phyloP scores from a whole-genome alignment of 2,888 invertebrate genomes.

The Pelosia muscerda region DNA sequence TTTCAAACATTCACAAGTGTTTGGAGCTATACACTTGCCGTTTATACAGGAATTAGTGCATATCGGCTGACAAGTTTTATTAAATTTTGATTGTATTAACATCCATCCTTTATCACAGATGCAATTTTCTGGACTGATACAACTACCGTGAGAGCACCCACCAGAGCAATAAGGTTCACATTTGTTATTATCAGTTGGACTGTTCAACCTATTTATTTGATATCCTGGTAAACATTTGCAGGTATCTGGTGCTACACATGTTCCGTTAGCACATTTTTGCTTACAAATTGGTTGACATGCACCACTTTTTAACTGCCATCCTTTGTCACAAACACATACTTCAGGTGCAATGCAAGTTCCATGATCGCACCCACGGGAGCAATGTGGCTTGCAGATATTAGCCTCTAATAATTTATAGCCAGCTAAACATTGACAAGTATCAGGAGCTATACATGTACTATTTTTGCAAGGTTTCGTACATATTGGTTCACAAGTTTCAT shows the following conservation, averaged over 20 bases:
- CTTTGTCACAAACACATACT: slow-evolving; percentile 20
- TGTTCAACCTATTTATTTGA: neutral
- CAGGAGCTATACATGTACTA: slow-evolving; percentile 22
- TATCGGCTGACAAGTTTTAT: slow-evolving; percentile 52
- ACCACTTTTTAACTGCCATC: slow-evolving; percentile 15
- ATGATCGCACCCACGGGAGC: slow-evolving; percentile 19
- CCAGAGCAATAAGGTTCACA: slow-evolving; percentile 33
- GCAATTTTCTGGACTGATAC: slow-evolving; percentile 56
- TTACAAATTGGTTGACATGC: slow-evolving; percentile 28
- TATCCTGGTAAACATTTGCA: slow-evolving; percentile 20
- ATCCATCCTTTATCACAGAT: slow-evolving; percentile 57
- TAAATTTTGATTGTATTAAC: slow-evolving; percentile 20
- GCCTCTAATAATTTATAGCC: slow-evolving; percentile 17
- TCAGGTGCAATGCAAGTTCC: slow-evolving; percentile 25
- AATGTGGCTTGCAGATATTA: slow-evolving; percentile 19
- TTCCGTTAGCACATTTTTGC: slow-evolving; percentile 18
- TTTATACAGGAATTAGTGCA: slow-evolving; percentile 43
- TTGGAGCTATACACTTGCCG: slow-evolving; percentile 55
- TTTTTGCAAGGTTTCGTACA: slow-evolving; percentile 19
- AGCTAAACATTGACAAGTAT: slow-evolving; percentile 24
- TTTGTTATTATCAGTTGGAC: neutral
- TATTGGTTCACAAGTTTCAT: slow-evolving; percentile 20
- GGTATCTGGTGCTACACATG: slow-evolving; percentile 21
- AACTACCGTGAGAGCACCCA: slow-evolving; percentile 58
- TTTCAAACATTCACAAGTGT: slow-evolving; percentile 51